Base-by-base conservation (phyloP, 2,888 invertebrate species). In the Orchestes rusci region DNA sequence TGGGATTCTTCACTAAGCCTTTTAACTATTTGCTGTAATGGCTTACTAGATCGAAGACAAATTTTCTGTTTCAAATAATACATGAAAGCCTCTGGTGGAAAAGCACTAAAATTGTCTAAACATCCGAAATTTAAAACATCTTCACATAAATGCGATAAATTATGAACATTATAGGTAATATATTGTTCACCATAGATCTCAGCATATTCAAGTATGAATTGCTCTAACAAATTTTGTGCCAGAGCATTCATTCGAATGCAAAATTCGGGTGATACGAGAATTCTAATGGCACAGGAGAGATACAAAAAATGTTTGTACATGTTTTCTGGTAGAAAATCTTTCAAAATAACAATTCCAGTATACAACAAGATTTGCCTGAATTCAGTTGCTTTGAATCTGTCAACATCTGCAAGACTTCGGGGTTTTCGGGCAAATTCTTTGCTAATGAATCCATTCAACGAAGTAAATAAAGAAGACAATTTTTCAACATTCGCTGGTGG, bases 21-120 rank as follows among this genome's bases (percentile, higher is more conserved):
- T 39, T 47, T 47, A 19, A 39, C 12, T n/a, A 47, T 10, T 43
- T 47, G 43, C 13, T 42, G 50, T 13, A 51, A 39, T 37, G 51
- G 51, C 36, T 51, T 53, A 10, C 43, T 49, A 13, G 50, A 41
- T 36, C 45, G 44, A 40, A 50, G 52, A 18, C 39, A 39, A 28
- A 50, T 40, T 50, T 51, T 50, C 43, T 54, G 48, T 7, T 54
- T 48, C 4, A 40, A 18, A 16, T n/a, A 13, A 29, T 23, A 19
- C 48, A 57, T 54, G 32, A 41, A 51, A 35, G 38, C 44, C 49
- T 53, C 55, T 19, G 48, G 49, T 23, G 42, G 23, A 31, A 56
- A 56, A 10, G 53, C 50, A 43, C 53, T 54, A 47, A 57, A 58
- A 34, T 51, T 47, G 36, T 58, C 53, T 18, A 55, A 33, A 19